Evolutionary conservation across 2,888 invertebrate species (phyloP), one percentile per base, ranked within the genome.

Genomic region (Kuschelorhynchus macadamiae): DNA sequence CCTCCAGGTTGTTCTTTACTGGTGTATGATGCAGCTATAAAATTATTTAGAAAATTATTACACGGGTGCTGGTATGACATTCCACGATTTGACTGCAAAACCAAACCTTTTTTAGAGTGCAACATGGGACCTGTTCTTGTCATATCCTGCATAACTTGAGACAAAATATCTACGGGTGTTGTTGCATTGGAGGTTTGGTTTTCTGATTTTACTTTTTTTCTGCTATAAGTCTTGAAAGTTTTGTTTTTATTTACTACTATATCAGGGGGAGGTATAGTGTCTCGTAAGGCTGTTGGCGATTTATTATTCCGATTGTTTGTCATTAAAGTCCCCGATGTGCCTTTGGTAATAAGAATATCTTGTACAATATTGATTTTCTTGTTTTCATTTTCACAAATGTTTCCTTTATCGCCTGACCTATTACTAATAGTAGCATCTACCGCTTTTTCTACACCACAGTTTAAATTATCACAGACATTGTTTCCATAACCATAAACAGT

Each of bases 121-220:
- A 11, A 18, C 39, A 44, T 11, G 20, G 71, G 67, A 20, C 59
- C 70, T 12, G 50, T 61, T 49, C 67, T 73, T n/a, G 60, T 67
- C 74, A 75, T 75, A 8, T 62, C 69, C 16, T 67, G 33, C 60
- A 75, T 66, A 47, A 75, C 73, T 66, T 70, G 56, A 4, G 71
- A 72, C 14, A 74, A 44, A 49, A 75, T 64, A 56, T 75, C 73
- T 3, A 56, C 62, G 18, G 52, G 52, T 2, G 65, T 41, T 11
- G 12, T 20, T 36, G 3, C 21, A 5, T 25, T 44, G 9, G 21
- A 39, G n/a, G 21, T 12, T n/a, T 21, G 18, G 18, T n/a, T 4
- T 2, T 52, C 2, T 12, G 14, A n/a, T 21, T 52, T 52, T 0
- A 8, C 5, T 5, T n/a, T 20, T 52, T 52, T 36, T 7, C 36